A percentile compares a stretch with the other conserved stretches of the same genome.
phyloP scores from a whole-genome alignment of 2,888 invertebrate genomes.

The Prenolepis imparis region DNA sequence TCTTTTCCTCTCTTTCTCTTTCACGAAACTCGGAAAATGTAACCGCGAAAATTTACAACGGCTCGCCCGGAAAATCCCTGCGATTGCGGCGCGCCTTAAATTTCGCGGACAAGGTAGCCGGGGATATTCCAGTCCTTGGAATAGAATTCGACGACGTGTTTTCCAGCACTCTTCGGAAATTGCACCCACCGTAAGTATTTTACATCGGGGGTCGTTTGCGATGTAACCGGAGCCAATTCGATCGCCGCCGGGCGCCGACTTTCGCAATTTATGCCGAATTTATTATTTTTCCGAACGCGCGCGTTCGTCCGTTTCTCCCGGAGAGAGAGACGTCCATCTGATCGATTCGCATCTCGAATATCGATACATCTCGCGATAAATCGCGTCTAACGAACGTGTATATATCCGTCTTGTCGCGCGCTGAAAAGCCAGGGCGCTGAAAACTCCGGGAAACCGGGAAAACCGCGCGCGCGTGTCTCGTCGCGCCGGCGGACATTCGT shows the following conservation, averaged over 20 bases:
- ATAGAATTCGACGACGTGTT: conserved; percentile 67
- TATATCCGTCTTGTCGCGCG: not conserved
- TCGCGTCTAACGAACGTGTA: not conserved
- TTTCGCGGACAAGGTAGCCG: conserved; percentile 57
- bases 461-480: conserved; percentile 12
- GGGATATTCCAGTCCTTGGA: conserved; percentile 18
- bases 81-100: conserved; percentile 72
- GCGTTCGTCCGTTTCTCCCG: conserved; percentile 55
- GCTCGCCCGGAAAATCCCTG: conserved; percentile 64
- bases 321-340: not conserved
- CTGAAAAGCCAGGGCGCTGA: not conserved
- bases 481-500: conserved; percentile 43
- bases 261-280: conserved; percentile 76
- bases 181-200: conserved; percentile 79
- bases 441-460: not conserved
- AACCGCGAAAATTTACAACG: conserved; percentile 55
- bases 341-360: conserved; percentile 7
- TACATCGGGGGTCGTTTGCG: conserved; percentile 79
- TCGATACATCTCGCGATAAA: conserved; percentile 12
- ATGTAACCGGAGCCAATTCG: conserved; percentile 79
- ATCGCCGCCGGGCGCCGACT: conserved; percentile 77
- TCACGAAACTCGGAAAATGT: conserved; percentile 34
- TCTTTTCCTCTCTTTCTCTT: not conserved
- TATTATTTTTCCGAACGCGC: conserved; percentile 75
- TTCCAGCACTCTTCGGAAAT: conserved; percentile 80